Evolutionary conservation across 2,888 invertebrate species (phyloP).

Genomic region (Platynereis dumerilii): DNA sequence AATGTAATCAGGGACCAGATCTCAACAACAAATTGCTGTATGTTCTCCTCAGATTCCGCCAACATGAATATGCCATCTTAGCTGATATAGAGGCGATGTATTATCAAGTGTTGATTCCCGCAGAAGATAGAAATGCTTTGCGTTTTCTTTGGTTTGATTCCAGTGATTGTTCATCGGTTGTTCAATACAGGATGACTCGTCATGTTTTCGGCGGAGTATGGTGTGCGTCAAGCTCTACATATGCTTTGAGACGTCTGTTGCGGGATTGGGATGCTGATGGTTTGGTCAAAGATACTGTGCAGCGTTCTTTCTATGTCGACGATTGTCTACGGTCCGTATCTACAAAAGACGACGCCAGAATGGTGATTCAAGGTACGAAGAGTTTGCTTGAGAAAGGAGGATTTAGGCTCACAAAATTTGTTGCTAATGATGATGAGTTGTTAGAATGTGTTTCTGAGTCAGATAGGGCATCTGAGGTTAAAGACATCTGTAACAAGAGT

Average conservation of each 20-base stretch:
- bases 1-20: slow-evolving; percentile 19
- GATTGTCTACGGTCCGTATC: slow-evolving; percentile 29
- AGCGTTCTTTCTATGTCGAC: slow-evolving; percentile 33
- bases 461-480: slow-evolving; percentile 27
- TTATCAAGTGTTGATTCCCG: slow-evolving; percentile 13
- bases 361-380: slow-evolving; percentile 18
- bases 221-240: no score
- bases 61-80: slow-evolving; percentile 17
- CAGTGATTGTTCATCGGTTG: not conserved
- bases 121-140: slow-evolving; percentile 13
- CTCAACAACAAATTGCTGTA: slow-evolving; percentile 17
- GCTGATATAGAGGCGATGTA: slow-evolving; percentile 23
- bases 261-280: no score
- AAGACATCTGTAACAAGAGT: slow-evolving; percentile 20
- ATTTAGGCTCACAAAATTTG: slow-evolving; percentile 35
- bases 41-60: slow-evolving; percentile 17
- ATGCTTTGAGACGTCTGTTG: no score
- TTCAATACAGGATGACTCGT: slow-evolving; percentile 7
- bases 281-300: slow-evolving; percentile 28
- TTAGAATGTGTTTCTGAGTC: slow-evolving; percentile 30
- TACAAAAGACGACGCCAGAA: slow-evolving; percentile 9
- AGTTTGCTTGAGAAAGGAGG: slow-evolving; percentile 27
- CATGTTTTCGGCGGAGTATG: no score
- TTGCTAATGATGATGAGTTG: slow-evolving; percentile 31
- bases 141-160: not conserved